Evolutionary conservation across 1,140 invertebrate genomes (phyloP), one percentile per base, ranked within the genome.

Genomic region (Vanessa tameamea): DNA sequence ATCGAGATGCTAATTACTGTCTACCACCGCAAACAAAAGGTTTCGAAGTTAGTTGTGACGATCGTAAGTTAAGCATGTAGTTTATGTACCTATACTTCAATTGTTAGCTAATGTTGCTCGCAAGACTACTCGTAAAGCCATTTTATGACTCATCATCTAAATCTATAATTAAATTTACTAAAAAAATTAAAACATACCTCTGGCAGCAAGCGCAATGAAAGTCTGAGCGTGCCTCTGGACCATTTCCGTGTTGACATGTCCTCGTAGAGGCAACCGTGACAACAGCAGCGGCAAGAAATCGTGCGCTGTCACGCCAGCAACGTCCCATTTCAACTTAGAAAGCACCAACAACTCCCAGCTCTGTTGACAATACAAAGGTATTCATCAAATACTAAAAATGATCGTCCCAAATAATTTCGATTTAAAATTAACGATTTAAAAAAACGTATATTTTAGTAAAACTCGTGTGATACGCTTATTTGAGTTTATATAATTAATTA

Each of bases 311-410:
- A 97, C 95, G 6, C 96, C 95, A 0, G 95, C 95, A 70, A 97
- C 92, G 90, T 98, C 96, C 97, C 97, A 98, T 82, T 97, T 97
- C 63, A 97, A 90, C 82, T 96, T 96, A 14, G 94, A 95, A 57
- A 97, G 93, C 55, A 97, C 94, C 78, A 97, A 89, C 78, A 97
- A 93, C 87, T 98, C 97, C 96, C 96, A 97, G 83, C 95, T 95
- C 96, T 97, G 95, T 77, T 94, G 94, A 93, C 90, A 93, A 89
- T 64, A 47, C 31, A 55, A 53, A 51, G 15, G 31, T 26, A 66
- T 66, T 66, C 55, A 65, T 63, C 15, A 67, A 53, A 53, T 23
- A 13, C n/a, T 20, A 14, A n/a, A 47, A 26, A n/a, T 14, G 5
- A n/a, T 43, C 12, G 26, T 53, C 26, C 16, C n/a, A 55, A n/a